Percentiles rank a stretch among this genome's conserved stretches.
Conservation (phyloP, 1,140 invertebrate species). For the Stenopsyche tienmushanensis region DNA sequence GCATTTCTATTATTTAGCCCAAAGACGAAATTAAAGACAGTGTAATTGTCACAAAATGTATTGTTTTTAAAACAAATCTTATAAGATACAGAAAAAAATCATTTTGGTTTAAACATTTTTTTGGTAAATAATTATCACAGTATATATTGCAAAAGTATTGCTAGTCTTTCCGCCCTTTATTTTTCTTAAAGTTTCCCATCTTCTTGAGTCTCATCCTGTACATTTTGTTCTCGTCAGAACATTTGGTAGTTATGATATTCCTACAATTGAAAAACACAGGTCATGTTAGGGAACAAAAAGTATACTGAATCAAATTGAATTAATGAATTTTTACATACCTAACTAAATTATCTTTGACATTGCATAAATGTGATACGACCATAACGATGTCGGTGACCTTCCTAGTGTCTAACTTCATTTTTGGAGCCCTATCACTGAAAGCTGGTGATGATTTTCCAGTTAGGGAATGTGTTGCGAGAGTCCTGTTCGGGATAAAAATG, state of each 20-base stretch:
- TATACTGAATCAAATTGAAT: neutral
- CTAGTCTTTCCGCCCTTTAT: neutral
- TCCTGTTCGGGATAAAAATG: slow-evolving; percentile 46
- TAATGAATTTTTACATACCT: slow-evolving; percentile 43
- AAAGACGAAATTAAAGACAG: too few relatives aligned
- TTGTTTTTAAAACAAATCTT: too few relatives aligned
- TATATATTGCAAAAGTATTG: too few relatives aligned
- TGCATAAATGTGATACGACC: slow-evolving; percentile 46
- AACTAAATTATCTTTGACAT: slow-evolving; percentile 46
- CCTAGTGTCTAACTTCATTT: slow-evolving; percentile 46
- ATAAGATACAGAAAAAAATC: too few relatives aligned
- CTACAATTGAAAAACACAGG: slow-evolving; percentile 44
- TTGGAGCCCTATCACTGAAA: slow-evolving; percentile 48
- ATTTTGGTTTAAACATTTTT: too few relatives aligned
- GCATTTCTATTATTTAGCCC: too few relatives aligned
- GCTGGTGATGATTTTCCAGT: slow-evolving; percentile 52
- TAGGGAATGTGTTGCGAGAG: slow-evolving; percentile 49
- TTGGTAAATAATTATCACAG: too few relatives aligned
- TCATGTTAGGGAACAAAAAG: too few relatives aligned
- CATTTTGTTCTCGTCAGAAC: slow-evolving; percentile 64
- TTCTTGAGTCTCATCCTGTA: slow-evolving; percentile 44
- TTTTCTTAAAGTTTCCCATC: slow-evolving; percentile 25
- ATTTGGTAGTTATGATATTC: slow-evolving; percentile 59
- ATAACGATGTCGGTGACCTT: slow-evolving; percentile 49
- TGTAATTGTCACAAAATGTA: too few relatives aligned